Base-by-base conservation (phyloP, 1,140 invertebrate genomes). In the Trissolcus basalis region DNA sequence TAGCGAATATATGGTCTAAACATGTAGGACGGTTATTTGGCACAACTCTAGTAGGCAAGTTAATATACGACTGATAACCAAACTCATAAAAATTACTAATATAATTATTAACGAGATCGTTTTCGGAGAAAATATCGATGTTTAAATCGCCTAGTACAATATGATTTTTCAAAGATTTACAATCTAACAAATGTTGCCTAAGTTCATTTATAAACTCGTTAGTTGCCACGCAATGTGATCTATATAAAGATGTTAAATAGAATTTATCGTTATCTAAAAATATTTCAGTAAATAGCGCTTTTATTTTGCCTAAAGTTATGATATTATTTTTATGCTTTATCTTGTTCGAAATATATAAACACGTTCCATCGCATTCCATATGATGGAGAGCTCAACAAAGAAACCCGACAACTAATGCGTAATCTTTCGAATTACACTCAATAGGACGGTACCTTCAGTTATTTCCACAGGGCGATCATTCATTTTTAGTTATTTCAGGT, bases 311-410 rank as follows among this genome's bases (percentile, higher is more conserved):
- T 2, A 59, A 39, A 12, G 32, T 19, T 2, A 49, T 49, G n/a
- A 10, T 10, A 10, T 6, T n/a, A 48, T 15, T 47, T n/a, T 3
- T 48, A 15, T 47, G 32, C n/a, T 47, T 0, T 1, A 59, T n/a
- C 0, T 39, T 9, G 12, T 48, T 8, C 39, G 44, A 32, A 32
- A 59, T 41, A 13, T 59, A 48, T 2, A 59, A 19, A 49, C 44
- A 59, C 11, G 35, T 35, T 1, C 45, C 56, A 15, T 60, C 56
- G 33, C 49, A 10, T 11, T 11, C n/a, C n/a, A n/a, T n/a, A n/a
- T n/a, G n/a, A n/a, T n/a, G n/a, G n/a, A n/a, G n/a, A n/a, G n/a
- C n/a, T n/a, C n/a, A n/a, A n/a, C n/a, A n/a, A n/a, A n/a, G n/a
- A n/a, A n/a, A n/a, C n/a, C n/a, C n/a, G n/a, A n/a, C n/a, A n/a